Conservation (phyloP, 2,888 invertebrate genomes). For the Drosophila rubida region DNA sequence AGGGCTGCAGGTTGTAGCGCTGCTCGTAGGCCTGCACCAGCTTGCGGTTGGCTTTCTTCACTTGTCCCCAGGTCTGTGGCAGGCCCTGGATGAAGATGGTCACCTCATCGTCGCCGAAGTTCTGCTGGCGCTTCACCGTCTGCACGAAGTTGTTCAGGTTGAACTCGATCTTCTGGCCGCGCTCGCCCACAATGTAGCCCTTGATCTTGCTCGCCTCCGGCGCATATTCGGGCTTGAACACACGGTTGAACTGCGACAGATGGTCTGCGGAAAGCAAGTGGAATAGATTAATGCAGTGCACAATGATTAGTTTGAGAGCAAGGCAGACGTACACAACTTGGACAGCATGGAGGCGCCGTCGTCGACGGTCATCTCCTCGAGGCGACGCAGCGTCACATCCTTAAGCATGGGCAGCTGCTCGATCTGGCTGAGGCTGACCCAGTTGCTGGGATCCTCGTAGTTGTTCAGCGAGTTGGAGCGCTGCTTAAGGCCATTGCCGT, state of each 20-base stretch:
- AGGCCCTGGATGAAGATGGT: constrained; percentile 82
- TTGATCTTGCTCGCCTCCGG: constrained; percentile 75
- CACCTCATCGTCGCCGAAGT: constrained; percentile 80
- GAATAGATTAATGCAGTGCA: background rate
- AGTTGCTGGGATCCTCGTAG: constrained; percentile 72
- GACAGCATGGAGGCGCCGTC: constrained; percentile 74
- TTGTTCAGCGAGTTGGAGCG: constrained; percentile 49
- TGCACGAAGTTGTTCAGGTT: constrained; percentile 70
- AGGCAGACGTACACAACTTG: constrained; percentile 77
- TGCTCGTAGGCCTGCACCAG: constrained; percentile 79
- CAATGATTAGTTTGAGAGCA: background rate
- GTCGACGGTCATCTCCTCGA: constrained; percentile 75
- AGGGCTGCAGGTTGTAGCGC: constrained; percentile 74
- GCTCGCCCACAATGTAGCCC: constrained; percentile 64
- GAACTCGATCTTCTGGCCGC: constrained; percentile 66
- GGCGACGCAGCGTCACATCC: constrained; percentile 67
- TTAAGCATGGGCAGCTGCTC: constrained; percentile 69
- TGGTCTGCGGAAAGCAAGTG: constrained; percentile 60
- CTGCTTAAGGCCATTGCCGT: constrained; percentile 3
- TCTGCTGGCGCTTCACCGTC: constrained; percentile 59
- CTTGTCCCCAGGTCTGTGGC: constrained; percentile 63
- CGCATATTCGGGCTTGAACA: constrained; percentile 66
- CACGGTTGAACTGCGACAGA: constrained; percentile 74
- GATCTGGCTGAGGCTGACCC: constrained; percentile 72
- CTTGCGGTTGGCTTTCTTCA: constrained; percentile 74